phyloP scores from a whole-genome alignment of 2,113 vertebrate genomes.

The Oncorhynchus mykiss region DNA sequence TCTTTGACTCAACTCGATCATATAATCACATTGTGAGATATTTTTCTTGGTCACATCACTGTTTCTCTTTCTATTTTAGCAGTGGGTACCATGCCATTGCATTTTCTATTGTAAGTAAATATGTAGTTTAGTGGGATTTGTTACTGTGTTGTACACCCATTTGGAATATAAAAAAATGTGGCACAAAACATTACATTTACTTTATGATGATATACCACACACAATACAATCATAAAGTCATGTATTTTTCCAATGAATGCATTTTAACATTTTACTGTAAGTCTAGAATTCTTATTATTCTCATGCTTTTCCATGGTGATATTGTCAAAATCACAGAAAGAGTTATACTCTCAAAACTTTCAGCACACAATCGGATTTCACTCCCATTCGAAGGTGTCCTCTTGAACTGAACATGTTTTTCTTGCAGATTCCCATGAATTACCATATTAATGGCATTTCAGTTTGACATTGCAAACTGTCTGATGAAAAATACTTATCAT shows the following conservation, averaged over 20 bases:
- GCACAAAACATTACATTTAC: neutral
- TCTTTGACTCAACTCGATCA: neutral
- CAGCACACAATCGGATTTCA: neutral
- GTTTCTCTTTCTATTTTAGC: neutral
- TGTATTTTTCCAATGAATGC: no score
- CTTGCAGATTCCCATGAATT: no score
- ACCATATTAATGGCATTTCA: no score
- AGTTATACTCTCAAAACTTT: neutral
- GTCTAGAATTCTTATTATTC: neutral
- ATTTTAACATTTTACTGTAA: neutral
- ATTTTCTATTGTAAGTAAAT: constrained; percentile 77
- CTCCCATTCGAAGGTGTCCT: no score
- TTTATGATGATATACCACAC: neutral
- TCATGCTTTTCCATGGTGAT: neutral
- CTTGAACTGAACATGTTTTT: no score
- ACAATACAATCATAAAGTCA: no score
- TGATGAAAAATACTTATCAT: no score
- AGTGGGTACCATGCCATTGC: constrained; percentile 32
- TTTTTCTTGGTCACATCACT: neutral
- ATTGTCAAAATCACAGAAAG: neutral
- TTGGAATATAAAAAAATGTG: neutral
- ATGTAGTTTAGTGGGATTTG: constrained; percentile 77
- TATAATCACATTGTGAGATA: neutral
- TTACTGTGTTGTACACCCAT: constrained; percentile 74
- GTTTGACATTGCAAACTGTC: no score